Evolutionary conservation across 37 sponge, comb jelly and placozoan species (phyloP).

Genomic region (Petrosia ficiformis): DNA sequence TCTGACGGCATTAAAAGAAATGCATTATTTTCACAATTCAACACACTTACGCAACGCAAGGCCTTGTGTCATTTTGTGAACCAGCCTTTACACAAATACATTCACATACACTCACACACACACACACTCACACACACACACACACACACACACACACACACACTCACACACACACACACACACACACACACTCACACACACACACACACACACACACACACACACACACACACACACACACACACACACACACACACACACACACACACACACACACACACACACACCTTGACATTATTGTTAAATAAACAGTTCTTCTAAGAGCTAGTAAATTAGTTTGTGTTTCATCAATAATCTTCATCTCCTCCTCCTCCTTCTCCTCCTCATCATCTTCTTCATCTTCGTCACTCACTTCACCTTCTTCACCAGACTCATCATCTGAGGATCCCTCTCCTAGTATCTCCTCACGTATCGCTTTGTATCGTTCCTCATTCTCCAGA

Average conservation of each 20-base stretch:
- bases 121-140: no score
- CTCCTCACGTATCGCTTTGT: constrained; percentile 70
- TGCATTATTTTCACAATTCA: no score
- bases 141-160: no score
- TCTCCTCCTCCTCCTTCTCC: constrained; percentile 57
- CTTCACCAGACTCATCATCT: constrained; percentile 46
- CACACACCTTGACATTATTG: constrained; percentile 85
- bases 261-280: no score
- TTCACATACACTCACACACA: no score
- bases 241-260: neutral
- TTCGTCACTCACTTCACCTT: constrained; percentile 51
- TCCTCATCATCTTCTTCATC: constrained; percentile 32
- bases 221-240: neutral
- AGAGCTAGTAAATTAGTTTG: constrained; percentile 63
- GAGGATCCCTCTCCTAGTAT: constrained; percentile 56
- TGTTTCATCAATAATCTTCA: constrained; percentile 84
- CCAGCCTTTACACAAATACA: no score
- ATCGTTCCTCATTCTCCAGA: constrained; percentile 79
- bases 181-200: no score
- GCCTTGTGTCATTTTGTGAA: no score
- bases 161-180: no score
- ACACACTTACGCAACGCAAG: no score
- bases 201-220: no score
- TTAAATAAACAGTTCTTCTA: constrained; percentile 91
- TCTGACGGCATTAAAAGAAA: no score